Evolutionary conservation across 2,888 invertebrate genomes (phyloP), one percentile per base, ranked within the genome.

Genomic region (Encarsia formosa): DNA sequence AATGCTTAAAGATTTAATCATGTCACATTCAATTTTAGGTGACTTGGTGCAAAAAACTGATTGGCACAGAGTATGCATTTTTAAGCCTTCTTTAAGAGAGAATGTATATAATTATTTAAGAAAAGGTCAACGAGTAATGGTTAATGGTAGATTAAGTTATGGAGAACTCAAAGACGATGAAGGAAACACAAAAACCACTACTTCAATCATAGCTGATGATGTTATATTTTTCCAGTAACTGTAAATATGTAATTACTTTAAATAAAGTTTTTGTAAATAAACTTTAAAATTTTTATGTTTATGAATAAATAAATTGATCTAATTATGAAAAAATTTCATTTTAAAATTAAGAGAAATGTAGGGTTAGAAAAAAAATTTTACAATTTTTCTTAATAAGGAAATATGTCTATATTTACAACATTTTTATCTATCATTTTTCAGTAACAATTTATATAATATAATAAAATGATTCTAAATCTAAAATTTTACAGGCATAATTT

Each of bases 1-100:
- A 23, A 11, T 43, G 16, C 4, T 9, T 24, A 44, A 42, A 29
- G 41, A 34, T 16, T 26, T 44, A 46, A 35, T 46, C 29, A 42
- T 37, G 22, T 40, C 58, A 69, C n/a, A n/a, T n/a, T 71, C 67
- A n/a, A 32, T 56, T 85, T 77, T 80, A 68, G 92, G 91, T 5
- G 90, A 91, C 61, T 79, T 86, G 66, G 76, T 87, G 45, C 91
- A 93, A 69, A 84, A 88, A 64, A 92, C 93, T 8, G 93, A 94
- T 62, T 95, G 95, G 95, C 95, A 95, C 74, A 80, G 90, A 63
- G 75, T 95, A 42, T 86, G 88, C 63, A 86, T 94, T 6, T 95
- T 95, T 70, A 90, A 86, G 66, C 92, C 91, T 3, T 81, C 81
- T 48, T 79, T 96, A 2, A 78, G 93, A 32, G 91, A 93, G 23